Percentiles rank a stretch among this genome's conserved stretches.
Conservation (phyloP, 2,888 invertebrate genomes). For the Autographa gamma region DNA sequence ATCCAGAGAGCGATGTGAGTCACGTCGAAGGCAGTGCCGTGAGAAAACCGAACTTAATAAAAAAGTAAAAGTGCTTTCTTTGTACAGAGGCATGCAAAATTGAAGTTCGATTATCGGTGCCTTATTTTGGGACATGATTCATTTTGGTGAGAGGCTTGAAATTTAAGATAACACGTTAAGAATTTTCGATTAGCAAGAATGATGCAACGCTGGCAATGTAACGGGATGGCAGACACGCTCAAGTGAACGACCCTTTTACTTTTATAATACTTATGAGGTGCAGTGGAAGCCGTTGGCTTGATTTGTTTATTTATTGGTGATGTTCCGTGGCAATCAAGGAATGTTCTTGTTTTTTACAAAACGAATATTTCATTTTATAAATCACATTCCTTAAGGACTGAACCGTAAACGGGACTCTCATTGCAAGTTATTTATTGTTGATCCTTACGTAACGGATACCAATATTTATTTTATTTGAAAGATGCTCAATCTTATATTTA, state of each 20-base stretch:
- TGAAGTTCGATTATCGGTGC: conserved; percentile 79
- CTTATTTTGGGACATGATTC: conserved; percentile 83
- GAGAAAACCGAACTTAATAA: conserved; percentile 79
- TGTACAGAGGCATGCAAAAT: conserved; percentile 80
- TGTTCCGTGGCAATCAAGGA: conserved; percentile 17
- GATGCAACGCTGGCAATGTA: conserved; percentile 76
- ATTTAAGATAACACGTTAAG: conserved; percentile 80
- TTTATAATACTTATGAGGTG: conserved; percentile 51
- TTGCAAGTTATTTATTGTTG: conserved; percentile 2
- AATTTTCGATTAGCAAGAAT: conserved; percentile 83
- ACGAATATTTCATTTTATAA: background rate
- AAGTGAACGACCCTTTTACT: conserved; percentile 70
- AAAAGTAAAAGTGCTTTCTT: conserved; percentile 88
- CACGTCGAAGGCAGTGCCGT: conserved; percentile 73
- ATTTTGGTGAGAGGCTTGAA: conserved; percentile 80
- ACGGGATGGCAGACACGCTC: conserved; percentile 70
- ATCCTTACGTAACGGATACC: background rate
- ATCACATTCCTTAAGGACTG: background rate
- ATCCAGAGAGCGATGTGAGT: conserved; percentile 65
- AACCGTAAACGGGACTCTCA: background rate
- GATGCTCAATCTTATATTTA: background rate
- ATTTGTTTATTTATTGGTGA: conserved; percentile 44
- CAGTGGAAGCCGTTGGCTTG: conserved; percentile 34
- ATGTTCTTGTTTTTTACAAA: background rate
- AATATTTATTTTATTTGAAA: background rate